Conservation (phyloP, 2,113 vertebrate genomes). For the Zapus hudsonius region DNA sequence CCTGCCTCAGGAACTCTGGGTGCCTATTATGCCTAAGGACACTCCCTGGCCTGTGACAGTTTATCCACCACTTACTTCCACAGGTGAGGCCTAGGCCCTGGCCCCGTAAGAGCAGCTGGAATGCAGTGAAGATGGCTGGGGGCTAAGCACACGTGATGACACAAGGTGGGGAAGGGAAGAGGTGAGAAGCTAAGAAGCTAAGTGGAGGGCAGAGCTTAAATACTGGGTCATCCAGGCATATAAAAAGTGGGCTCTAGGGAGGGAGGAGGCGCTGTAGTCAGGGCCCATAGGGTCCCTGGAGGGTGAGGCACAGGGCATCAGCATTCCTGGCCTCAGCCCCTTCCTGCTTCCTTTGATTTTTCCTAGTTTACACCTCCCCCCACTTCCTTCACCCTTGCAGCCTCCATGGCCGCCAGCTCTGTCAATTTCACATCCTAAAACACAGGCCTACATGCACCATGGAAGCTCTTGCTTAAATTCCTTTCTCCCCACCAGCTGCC, state of each 20-base stretch:
- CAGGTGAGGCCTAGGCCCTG: neutral
- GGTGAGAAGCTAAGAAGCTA: too few relatives aligned
- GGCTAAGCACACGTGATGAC: neutral
- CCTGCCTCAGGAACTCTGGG: neutral
- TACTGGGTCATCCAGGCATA: neutral
- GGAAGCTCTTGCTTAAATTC: constrained; percentile 26
- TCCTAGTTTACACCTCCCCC: neutral
- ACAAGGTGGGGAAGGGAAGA: too few relatives aligned
- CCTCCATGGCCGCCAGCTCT: neutral
- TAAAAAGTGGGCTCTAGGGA: neutral
- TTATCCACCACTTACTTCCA: neutral
- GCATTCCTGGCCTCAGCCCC: neutral
- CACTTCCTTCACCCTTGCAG: neutral
- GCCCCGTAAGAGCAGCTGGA: neutral
- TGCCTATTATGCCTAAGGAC: neutral
- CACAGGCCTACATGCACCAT: neutral
- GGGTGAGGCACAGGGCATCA: neutral
- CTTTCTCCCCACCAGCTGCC: neutral
- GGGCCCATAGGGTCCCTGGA: neutral
- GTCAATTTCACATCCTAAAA: neutral
- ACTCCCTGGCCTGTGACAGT: neutral
- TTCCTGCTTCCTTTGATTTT: constrained; percentile 34
- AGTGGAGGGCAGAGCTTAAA: neutral
- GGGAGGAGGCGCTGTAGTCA: neutral
- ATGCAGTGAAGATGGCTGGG: neutral